Evolutionary conservation across 1,140 invertebrate genomes (phyloP).

Genomic region (Pseudomyrmex gracilis): DNA sequence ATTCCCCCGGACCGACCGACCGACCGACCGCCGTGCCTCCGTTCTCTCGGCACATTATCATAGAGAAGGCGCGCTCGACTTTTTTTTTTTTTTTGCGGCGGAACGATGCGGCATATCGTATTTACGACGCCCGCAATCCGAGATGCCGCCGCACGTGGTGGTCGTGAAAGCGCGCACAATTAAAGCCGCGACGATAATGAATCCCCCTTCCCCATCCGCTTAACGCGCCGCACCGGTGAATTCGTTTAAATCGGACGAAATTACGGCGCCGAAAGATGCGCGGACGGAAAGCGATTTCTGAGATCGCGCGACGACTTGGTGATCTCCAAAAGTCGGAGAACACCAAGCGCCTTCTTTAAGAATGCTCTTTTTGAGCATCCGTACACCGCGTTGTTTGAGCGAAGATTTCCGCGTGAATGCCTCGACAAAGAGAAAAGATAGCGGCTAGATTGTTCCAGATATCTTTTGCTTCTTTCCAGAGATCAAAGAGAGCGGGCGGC

Average conservation of each 20-base stretch:
- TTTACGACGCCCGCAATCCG: slow-evolving; percentile 10
- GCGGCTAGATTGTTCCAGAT: background rate
- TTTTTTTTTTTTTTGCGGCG: too few relatives aligned
- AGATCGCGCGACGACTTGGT: background rate
- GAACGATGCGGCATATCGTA: background rate
- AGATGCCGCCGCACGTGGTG: background rate
- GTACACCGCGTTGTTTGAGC: background rate
- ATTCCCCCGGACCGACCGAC: slow-evolving; percentile 25
- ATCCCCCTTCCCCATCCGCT: background rate
- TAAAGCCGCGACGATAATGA: slow-evolving; percentile 37
- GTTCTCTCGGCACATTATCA: slow-evolving; percentile 59
- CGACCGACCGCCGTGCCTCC: slow-evolving; percentile 51
- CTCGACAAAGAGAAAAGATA: slow-evolving; percentile 4
- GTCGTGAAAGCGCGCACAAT: slow-evolving; percentile 40
- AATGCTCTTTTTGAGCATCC: background rate
- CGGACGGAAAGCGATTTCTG: background rate
- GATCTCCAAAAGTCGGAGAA: background rate
- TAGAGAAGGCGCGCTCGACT: slow-evolving; percentile 32
- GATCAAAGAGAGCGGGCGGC: too few relatives aligned
- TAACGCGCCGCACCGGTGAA: slow-evolving; percentile 1
- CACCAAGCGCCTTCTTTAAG: background rate
- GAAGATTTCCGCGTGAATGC: background rate
- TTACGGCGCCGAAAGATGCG: background rate
- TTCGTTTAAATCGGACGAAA: slow-evolving; percentile 11
- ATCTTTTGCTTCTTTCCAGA: too few relatives aligned